These are phyloP conservation scores for Belgica antarctica DNA, from an alignment of 2,888 invertebrate genomes.

Conservation along the genomic window DNA sequence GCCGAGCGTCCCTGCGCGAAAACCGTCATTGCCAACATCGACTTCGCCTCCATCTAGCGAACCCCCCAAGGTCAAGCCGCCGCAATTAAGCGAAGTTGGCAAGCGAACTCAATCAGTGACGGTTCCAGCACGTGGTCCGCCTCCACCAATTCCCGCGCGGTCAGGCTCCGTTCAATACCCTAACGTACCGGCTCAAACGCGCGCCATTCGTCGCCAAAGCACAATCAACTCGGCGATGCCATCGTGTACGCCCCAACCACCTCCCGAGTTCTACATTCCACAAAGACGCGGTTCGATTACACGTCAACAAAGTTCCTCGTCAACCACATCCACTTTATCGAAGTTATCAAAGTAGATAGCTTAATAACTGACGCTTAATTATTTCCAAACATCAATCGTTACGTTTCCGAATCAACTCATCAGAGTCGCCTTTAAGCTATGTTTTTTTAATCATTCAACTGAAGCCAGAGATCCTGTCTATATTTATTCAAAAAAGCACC, in stretches of 20 bases:
- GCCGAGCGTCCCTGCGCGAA: slow-evolving; percentile 44
- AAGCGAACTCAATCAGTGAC: slow-evolving; percentile 46
- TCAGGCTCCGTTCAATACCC: slow-evolving; percentile 51
- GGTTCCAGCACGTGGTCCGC: slow-evolving; percentile 48
- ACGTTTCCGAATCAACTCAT: too few relatives aligned
- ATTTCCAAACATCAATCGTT: background rate
- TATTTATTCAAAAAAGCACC: too few relatives aligned
- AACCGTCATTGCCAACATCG: slow-evolving; percentile 46
- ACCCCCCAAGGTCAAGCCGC: slow-evolving; percentile 46
- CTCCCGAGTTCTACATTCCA: slow-evolving; percentile 41
- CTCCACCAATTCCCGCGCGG: slow-evolving; percentile 55
- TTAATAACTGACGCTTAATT: background rate
- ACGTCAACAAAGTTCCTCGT: slow-evolving; percentile 33
- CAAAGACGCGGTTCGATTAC: slow-evolving; percentile 39
- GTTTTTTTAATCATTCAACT: too few relatives aligned
- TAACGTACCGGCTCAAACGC: slow-evolving; percentile 2
- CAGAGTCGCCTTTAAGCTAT: too few relatives aligned
- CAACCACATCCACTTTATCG: background rate
- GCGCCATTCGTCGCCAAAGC: slow-evolving; percentile 26
- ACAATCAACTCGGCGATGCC: slow-evolving; percentile 38
- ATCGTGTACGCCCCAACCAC: slow-evolving; percentile 20
- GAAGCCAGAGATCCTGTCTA: too few relatives aligned
- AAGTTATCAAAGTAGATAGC: slow-evolving; percentile 33
- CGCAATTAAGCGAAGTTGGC: slow-evolving; percentile 48
- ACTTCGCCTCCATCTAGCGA: slow-evolving; percentile 42